Conservation (phyloP, 2,113 vertebrate genomes). For the Paraplagusia blochii region DNA sequence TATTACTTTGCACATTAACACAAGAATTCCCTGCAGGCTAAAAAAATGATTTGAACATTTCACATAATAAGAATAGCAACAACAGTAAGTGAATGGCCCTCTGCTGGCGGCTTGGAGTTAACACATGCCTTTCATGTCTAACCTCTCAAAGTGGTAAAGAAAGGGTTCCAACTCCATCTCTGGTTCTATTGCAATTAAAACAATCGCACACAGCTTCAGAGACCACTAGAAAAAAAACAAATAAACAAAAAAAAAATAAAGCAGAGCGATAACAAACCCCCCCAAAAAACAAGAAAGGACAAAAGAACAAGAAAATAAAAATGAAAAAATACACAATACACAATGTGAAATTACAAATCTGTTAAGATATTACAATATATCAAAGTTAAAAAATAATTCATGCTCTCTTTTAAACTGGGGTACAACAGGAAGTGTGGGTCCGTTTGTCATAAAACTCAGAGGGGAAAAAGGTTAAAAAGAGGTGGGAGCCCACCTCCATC, state of each 20-base stretch:
- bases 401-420: slow-evolving; percentile 70
- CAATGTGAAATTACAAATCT: slow-evolving; percentile 78
- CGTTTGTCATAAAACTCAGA: slow-evolving; percentile 15
- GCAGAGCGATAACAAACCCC: slow-evolving; percentile 71
- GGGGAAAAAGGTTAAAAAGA: slow-evolving; percentile 70
- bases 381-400: slow-evolving; percentile 75
- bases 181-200: slow-evolving; percentile 88
- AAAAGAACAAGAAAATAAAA: slow-evolving; percentile 35
- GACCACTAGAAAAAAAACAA: slow-evolving; percentile 71
- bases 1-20: slow-evolving; percentile 95
- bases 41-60: slow-evolving; percentile 73
- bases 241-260: slow-evolving; percentile 37
- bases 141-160: slow-evolving; percentile 72
- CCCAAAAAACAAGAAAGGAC: slow-evolving; percentile 30
- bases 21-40: slow-evolving; percentile 96
- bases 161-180: slow-evolving; percentile 71
- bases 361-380: slow-evolving; percentile 74
- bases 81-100: slow-evolving; percentile 75
- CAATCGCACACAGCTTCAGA: slow-evolving; percentile 77
- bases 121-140: slow-evolving; percentile 48
- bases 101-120: slow-evolving; percentile 65
- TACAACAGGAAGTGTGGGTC: slow-evolving; percentile 64
- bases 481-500: slow-evolving; percentile 41
- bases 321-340: slow-evolving; percentile 74
- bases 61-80: slow-evolving; percentile 81